Conservation (phyloP, 2,888 invertebrate species). For the Synanthedon tipuliformis region DNA sequence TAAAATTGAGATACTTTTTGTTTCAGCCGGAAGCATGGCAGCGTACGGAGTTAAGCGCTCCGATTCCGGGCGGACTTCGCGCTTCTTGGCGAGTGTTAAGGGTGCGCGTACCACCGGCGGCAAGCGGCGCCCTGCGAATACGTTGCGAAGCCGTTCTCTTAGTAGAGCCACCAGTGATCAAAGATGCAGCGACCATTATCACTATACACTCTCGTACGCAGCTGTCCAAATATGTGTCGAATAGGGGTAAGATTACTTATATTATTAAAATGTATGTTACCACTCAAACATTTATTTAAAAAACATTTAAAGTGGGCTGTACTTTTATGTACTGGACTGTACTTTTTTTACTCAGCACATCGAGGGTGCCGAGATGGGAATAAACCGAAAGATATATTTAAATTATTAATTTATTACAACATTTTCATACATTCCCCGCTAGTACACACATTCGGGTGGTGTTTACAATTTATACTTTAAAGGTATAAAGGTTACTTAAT, state of each 20-base stretch:
- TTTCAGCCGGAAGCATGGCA: conserved; percentile 55
- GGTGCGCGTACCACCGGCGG: conserved; percentile 40
- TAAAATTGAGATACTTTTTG: neutral
- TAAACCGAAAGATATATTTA: too few species aligned
- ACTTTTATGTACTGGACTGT: too few species aligned
- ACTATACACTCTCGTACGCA: conserved; percentile 54
- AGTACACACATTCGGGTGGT: too few species aligned
- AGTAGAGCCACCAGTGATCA: conserved; percentile 51
- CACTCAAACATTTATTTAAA: too few species aligned
- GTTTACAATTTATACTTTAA: too few species aligned
- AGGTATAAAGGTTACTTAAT: too few species aligned
- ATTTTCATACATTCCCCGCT: too few species aligned
- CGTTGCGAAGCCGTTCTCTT: conserved; percentile 48
- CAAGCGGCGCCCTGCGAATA: conserved; percentile 48
- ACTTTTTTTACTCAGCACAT: too few species aligned
- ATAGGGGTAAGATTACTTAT: conserved; percentile 28
- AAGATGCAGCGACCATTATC: conserved; percentile 38
- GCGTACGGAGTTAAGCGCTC: conserved; percentile 40
- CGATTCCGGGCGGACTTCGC: conserved; percentile 45
- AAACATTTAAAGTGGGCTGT: too few species aligned
- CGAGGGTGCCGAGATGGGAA: too few species aligned
- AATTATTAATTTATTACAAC: too few species aligned
- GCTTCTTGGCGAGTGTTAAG: conserved; percentile 51
- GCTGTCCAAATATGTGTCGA: conserved; percentile 57
- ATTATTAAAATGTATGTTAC: too few species aligned